Evolutionary conservation across 2,888 invertebrate genomes (phyloP), one percentile per base, ranked within the genome.

Genomic region (Platycnemis pennipes): DNA sequence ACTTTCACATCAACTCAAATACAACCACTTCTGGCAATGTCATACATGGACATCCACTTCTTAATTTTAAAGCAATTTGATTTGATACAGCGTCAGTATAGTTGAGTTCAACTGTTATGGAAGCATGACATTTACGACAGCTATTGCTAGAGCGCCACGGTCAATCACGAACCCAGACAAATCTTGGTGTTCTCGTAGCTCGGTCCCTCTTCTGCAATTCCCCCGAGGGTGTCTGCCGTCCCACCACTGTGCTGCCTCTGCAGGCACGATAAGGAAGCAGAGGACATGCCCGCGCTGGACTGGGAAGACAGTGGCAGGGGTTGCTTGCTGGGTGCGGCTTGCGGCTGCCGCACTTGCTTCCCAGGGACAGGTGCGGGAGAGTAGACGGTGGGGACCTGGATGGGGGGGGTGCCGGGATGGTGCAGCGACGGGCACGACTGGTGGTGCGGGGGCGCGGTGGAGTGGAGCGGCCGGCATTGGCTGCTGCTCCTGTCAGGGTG

Each of bases 121-220:
- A n/a, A n/a, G n/a, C n/a, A n/a, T n/a, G n/a, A n/a, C n/a, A n/a
- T n/a, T n/a, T n/a, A n/a, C n/a, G n/a, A n/a, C n/a, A n/a, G n/a
- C n/a, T n/a, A n/a, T n/a, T n/a, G n/a, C n/a, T n/a, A n/a, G n/a
- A 19, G 49, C 3, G 4, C 11, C 0, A 19, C 3, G 11, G n/a
- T 37, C 1, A 37, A 37, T 13, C n/a, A 77, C 77, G n/a, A 7
- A 95, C 97, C 97, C 94, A 97, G 96, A 94, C 96, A 96, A 94
- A 96, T 96, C 94, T 96, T 96, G 86, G 97, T 97, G 95, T 97
- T 97, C 95, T 97, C 97, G 95, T 97, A 97, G 95, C 96, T 97
- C 77, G 97, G 97, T 95, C 91, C 91, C 63, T 97, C 97, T 95
- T 96, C 96, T 0, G 95, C 95, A 77, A 96, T 95, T 85, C 96